phyloP scores from a whole-genome alignment of 2,113 vertebrate genomes.

The Siniperca knerii region DNA sequence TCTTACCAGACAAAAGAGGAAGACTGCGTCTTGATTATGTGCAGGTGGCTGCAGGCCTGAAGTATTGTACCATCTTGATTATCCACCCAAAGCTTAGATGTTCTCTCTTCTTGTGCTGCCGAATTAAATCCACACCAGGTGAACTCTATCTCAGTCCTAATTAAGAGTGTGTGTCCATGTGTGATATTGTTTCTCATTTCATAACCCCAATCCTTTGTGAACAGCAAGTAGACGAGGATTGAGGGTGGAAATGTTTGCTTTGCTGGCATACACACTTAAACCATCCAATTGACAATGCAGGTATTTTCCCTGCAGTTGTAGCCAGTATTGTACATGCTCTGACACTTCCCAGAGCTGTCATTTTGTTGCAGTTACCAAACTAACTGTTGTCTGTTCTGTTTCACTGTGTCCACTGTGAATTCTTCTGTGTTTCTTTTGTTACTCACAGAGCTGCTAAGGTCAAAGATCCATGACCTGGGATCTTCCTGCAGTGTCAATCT shows the following conservation, averaged over 20 bases:
- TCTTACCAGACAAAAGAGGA: conserved; percentile 61
- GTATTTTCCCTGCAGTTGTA: conserved; percentile 1
- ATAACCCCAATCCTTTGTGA: conserved; percentile 41
- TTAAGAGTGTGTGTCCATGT: conserved; percentile 74
- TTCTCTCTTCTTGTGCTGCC: conserved; percentile 50
- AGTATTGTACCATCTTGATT: conserved; percentile 61
- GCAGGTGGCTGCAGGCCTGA: conserved; percentile 54
- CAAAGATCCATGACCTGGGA: conserved; percentile 49
- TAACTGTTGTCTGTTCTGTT: conserved; percentile 2
- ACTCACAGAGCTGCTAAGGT: conserved; percentile 31
- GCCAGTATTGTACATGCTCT: neutral
- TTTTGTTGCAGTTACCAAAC: neutral
- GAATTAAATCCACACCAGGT: conserved; percentile 64
- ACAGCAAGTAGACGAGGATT: conserved; percentile 23
- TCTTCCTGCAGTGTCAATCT: conserved; percentile 30
- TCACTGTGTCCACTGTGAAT: conserved; percentile 36
- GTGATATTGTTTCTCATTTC: conserved; percentile 72
- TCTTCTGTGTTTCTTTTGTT: conserved; percentile 14
- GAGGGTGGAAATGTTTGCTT: conserved; percentile 27
- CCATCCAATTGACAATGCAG: neutral
- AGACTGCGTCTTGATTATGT: conserved; percentile 36
- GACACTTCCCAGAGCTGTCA: neutral
- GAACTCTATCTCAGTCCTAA: conserved; percentile 70
- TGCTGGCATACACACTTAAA: neutral
- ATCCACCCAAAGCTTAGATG: conserved; percentile 56